Evolutionary conservation across 2,797 vertebrate genomes (phyloP).

Genomic region (Calcarius lapponicus): DNA sequence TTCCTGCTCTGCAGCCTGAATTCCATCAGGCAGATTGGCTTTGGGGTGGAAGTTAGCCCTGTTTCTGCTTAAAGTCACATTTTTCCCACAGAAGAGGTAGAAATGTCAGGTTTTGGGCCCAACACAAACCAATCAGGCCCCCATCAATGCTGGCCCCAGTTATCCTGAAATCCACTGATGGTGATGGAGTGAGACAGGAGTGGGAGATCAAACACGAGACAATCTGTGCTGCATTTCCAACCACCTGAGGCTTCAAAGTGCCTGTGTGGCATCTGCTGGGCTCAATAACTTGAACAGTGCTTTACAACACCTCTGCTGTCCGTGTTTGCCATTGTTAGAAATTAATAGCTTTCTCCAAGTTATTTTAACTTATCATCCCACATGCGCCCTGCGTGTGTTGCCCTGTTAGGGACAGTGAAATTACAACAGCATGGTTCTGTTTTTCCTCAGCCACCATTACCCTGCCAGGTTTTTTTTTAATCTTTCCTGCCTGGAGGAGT

Average conservation of each 20-base stretch:
- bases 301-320: background rate
- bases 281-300: background rate
- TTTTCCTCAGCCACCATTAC: background rate
- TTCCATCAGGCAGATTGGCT: background rate
- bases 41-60: background rate
- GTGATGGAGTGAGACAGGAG: background rate
- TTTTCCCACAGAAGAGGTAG: background rate
- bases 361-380: background rate
- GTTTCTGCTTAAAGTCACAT: background rate
- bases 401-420: background rate
- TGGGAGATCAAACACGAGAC: background rate
- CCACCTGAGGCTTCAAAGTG: conserved; percentile 5
- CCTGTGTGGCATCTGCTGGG: background rate
- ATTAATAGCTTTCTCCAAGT: background rate
- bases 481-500: conserved; percentile 24
- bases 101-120: background rate
- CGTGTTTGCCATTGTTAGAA: background rate
- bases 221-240: background rate
- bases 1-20: background rate
- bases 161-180: conserved; percentile 10
- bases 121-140: background rate
- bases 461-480: background rate
- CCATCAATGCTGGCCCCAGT: background rate
- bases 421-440: background rate
- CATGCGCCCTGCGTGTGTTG: background rate